These are phyloP conservation scores for Drosophila hydei DNA, from an alignment of 1,140 invertebrate species.

Conservation along the genomic window DNA sequence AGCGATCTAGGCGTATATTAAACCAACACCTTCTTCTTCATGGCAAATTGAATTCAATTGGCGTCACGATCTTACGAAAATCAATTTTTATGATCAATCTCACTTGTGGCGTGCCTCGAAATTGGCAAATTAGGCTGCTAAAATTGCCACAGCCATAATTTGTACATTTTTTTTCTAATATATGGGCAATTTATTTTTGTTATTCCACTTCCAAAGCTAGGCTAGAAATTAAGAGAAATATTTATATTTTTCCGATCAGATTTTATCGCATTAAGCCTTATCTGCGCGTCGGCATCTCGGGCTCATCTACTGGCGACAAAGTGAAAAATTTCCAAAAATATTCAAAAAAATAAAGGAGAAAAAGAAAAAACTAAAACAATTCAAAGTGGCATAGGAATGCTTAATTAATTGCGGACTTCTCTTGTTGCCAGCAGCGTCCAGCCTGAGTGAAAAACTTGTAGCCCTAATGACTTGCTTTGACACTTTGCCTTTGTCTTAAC, in stretches of 20 bases:
- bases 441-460: conserved; percentile 35
- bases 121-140: conserved; percentile 71
- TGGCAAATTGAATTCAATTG: conserved; percentile 77
- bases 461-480: conserved; percentile 81
- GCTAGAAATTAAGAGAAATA: conserved; percentile 57
- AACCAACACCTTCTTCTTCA: conserved; percentile 60
- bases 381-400: conserved; percentile 61
- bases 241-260: conserved; percentile 67
- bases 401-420: conserved; percentile 66
- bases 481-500: conserved; percentile 77
- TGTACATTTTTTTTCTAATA: conserved; percentile 26
- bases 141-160: conserved; percentile 55
- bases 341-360: not conserved
- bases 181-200: conserved; percentile 58
- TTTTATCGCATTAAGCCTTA: conserved; percentile 63
- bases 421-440: not conserved
- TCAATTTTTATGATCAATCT: conserved; percentile 81
- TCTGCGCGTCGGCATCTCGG: conserved; percentile 64
- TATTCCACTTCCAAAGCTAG: conserved; percentile 35
- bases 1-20: conserved; percentile 35
- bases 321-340: conserved; percentile 60
- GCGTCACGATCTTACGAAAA: conserved; percentile 68
- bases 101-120: conserved; percentile 64
- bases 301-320: conserved; percentile 56
- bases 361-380: conserved; percentile 30